Evolutionary conservation across 2,797 vertebrate genomes (phyloP).

Genomic region (Lacerta bilineata): DNA sequence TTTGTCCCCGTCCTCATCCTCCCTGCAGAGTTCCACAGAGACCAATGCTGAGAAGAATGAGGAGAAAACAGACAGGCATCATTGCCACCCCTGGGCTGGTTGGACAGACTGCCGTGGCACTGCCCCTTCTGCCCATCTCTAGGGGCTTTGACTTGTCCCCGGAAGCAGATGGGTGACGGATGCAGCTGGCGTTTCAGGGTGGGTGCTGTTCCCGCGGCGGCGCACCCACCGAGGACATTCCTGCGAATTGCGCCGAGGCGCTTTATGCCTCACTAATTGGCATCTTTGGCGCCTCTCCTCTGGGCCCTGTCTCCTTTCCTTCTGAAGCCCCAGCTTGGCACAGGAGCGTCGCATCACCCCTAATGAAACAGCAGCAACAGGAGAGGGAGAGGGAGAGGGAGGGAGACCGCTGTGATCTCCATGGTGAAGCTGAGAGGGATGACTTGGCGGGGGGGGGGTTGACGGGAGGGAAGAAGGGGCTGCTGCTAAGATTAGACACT

Average conservation of each 20-base stretch:
- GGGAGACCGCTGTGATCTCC: neutral
- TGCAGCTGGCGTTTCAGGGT: too few species aligned
- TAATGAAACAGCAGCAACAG: neutral
- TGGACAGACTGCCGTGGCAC: too few species aligned
- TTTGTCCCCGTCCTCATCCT: too few species aligned
- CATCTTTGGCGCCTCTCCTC: neutral
- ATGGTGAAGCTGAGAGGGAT: neutral
- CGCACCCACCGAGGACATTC: neutral
- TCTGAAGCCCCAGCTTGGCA: neutral
- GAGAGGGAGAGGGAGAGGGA: neutral
- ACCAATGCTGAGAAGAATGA: too few species aligned
- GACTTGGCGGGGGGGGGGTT: neutral
- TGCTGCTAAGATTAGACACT: neutral
- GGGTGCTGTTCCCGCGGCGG: too few species aligned
- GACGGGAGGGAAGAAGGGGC: fast-evolving
- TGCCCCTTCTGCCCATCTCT: too few species aligned
- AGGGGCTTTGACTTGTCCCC: too few species aligned
- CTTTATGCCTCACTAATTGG: conserved; percentile 1
- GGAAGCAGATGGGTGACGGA: too few species aligned
- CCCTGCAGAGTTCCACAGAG: too few species aligned
- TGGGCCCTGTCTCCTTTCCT: neutral
- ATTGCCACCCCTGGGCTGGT: too few species aligned
- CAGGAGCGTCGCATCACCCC: neutral
- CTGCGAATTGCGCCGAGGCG: neutral
- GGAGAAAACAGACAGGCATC: too few species aligned